A percentile compares a stretch with the other conserved stretches of the same genome.
Evolutionary conservation across 1,140 invertebrate species (phyloP).

Genomic region (Ericerus pela): DNA sequence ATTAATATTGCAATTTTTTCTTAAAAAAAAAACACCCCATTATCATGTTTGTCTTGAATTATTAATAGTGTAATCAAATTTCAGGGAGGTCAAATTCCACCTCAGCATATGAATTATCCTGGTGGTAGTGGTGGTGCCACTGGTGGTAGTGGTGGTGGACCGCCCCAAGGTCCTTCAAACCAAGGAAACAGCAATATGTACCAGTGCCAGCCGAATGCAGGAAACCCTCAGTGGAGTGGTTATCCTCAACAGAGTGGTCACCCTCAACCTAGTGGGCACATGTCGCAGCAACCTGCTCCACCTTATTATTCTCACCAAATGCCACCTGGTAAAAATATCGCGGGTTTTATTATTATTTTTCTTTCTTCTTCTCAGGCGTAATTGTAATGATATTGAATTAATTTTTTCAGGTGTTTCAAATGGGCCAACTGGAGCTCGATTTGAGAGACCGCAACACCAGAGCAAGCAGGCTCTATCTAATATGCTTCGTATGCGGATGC

Average conservation of each 20-base stretch:
- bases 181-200: constrained; percentile 9
- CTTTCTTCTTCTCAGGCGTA: neutral
- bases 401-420: constrained; percentile 10
- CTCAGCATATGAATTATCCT: constrained; percentile 17
- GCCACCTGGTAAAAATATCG: constrained; percentile 16
- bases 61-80: neutral
- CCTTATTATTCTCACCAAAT: constrained; percentile 22
- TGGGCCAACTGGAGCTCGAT: constrained; percentile 38
- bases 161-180: constrained; percentile 9
- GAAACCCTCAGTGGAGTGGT: constrained; percentile 14
- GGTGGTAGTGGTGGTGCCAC: no score
- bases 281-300: constrained; percentile 6
- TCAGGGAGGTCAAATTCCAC: constrained; percentile 1
- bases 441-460: constrained; percentile 50
- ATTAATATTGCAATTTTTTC: no score
- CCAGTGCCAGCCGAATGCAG: constrained; percentile 8
- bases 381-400: constrained; percentile 22
- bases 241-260: constrained; percentile 16
- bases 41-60: no score
- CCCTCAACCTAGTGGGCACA: neutral
- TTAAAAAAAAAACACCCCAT: no score
- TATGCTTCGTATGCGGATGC: constrained; percentile 55
- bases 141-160: no score
- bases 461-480: constrained; percentile 75
- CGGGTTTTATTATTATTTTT: neutral